Conservation (phyloP, 1,140 invertebrate species). For the Liolophura sinensis region DNA sequence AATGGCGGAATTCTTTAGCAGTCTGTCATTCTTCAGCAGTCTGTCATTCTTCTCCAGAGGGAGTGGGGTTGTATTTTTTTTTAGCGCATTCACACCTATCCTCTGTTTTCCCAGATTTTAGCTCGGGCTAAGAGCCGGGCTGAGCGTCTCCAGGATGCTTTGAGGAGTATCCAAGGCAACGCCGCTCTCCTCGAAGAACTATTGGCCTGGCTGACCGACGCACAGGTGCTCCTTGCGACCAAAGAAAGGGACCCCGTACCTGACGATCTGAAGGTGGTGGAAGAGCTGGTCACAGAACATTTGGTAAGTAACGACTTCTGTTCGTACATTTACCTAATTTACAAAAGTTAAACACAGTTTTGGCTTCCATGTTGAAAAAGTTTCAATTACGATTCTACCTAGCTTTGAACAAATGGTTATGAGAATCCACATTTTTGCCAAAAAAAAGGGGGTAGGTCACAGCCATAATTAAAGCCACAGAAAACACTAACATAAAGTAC, state of each 20-base stretch:
- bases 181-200: slow-evolving; percentile 84
- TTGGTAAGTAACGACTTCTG: slow-evolving; percentile 29
- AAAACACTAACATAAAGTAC: too few species aligned
- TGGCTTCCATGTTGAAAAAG: slow-evolving; percentile 1
- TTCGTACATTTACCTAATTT: slow-evolving; percentile 1
- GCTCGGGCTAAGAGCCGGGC: slow-evolving; percentile 69
- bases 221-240: slow-evolving; percentile 84
- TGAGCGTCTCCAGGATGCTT: slow-evolving; percentile 79
- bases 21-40: too few species aligned
- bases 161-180: slow-evolving; percentile 62
- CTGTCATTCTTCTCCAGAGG: too few species aligned
- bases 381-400: too few species aligned
- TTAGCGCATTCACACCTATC: too few species aligned
- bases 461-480: too few species aligned
- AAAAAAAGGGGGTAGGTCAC: too few species aligned
- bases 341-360: not conserved
- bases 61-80: too few species aligned
- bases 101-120: too few species aligned
- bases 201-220: slow-evolving; percentile 84
- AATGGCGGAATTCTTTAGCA: too few species aligned
- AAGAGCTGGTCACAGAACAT: slow-evolving; percentile 55
- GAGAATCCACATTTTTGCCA: not conserved
- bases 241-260: slow-evolving; percentile 90
- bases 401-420: too few species aligned
- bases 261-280: slow-evolving; percentile 54